Evolutionary conservation across 2,888 invertebrate species (phyloP), one percentile per base, ranked within the genome.

Genomic region (Melanophora roralis): DNA sequence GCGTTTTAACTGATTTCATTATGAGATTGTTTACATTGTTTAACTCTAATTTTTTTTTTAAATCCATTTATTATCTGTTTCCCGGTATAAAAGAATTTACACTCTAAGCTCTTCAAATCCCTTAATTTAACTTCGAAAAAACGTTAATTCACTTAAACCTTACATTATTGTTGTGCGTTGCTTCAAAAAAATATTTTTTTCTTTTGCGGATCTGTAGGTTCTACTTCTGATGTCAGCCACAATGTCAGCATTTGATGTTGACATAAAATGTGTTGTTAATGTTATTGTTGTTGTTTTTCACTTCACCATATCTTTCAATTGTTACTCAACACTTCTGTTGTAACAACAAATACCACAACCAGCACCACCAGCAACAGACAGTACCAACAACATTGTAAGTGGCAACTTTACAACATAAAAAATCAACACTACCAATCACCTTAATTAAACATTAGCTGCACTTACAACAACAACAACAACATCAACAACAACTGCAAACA

Each of bases 381-480:
- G 55, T 27, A 51, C 23, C 71, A 53, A 45, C 51, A 68, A 62
- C 21, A 53, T 72, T 65, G 49, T 57, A 75, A 57, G 53, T 68
- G 65, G 69, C 67, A 75, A 76, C 64, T 64, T 62, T 69, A 27
- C 27, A 68, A 81, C 65, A 73, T 45, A 69, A 71, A 65, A 60
- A 75, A 59, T 59, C 62, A 71, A 68, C 75, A 79, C 78, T 60
- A 82, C 77, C 83, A 83, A 83, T 83, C 83, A 83, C 79, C 79
- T 82, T 83, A 82, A 83, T 83, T 83, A 83, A 83, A 79, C 83
- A 82, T 80, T 82, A 78, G 77, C 79, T 64, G 76, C 62, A 67
- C 19, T n/a, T 74, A 73, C 68, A 68, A 43, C 43, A 68, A 9
- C 34, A 77, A 60, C 53, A 74, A 57, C 40, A n/a, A n/a, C n/a